Evolutionary conservation across 2,888 invertebrate species (phyloP), one percentile per base, ranked within the genome.

Genomic region (Oxystoma pomonae): DNA sequence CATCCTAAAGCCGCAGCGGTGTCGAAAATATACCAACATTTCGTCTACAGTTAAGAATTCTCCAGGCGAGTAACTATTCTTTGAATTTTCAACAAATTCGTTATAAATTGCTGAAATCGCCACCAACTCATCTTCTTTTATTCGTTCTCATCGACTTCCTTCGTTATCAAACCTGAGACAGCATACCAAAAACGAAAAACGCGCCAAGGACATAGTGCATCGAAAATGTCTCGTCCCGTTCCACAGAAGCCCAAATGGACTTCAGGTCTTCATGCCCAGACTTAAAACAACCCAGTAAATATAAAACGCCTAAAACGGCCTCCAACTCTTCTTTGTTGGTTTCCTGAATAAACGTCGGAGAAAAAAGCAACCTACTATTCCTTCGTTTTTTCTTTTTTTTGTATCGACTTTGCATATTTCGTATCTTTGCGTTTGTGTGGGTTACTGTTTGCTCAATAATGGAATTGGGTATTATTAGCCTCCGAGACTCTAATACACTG

Each of bases 291-390:
- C 64, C 67, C 55, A 58, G 64, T 57, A 69, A 35, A 58, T 69
- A 69, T 22, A 69, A 49, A 20, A 70, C 55, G 18, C 69, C 69
- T 53, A 70, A 58, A 50, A 70, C 66, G 19, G 70, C 69, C 57
- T 62, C 21, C 16, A 65, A 16, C 59, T 65, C 65, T 21, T 21
- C 1, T 19, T 57, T 57, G 35, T 35, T 35, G 35, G 35, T 35
- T 35, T 35, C 35, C 35, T 35, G 35, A 35, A 35, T 35, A 35
- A 35, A 35, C 35, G 35, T 35, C 35, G 35, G 12, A 35, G 35
- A 35, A 35, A 35, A 35, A 35, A 35, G 35, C 35, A 35, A 57
- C 21, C 20, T 57, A 21, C 21, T 57, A 57, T 57, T 57, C 21
- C 21, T 57, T 57, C 57, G 57, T 7, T 20, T 57, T 2, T 57